Base-by-base conservation (phyloP, 2,113 vertebrate genomes). In the Rafetus swinhoei region DNA sequence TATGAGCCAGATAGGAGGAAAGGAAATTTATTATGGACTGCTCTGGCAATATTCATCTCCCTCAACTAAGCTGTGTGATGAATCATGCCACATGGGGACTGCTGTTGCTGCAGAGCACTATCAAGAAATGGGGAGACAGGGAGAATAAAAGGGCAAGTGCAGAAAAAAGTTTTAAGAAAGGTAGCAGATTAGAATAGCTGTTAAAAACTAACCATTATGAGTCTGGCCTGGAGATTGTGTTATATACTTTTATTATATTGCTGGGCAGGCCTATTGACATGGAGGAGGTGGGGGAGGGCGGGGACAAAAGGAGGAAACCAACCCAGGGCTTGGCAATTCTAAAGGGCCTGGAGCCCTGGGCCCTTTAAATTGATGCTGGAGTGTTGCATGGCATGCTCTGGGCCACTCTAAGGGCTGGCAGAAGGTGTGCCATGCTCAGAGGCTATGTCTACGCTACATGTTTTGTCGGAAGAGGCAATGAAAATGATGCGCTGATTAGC, bases 41-140 rank as follows among this genome's bases (percentile, higher is more conserved):
- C 52, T 92, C 86, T 95, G 88, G 81, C 84, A 93, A 79, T 93
- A 94, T 95, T 94, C 89, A 93, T 96, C 91, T 95, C 93, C 76
- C 88, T 96, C 35, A 59, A 81, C 85, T 84, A 89, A 82, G 79
- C 25, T 86, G n/a, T 0, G 1, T 95, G 89, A 90, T 96, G 94
- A 92, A 95, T 96, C 94, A 95, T 0, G 0, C 84, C 87, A 74
- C 85, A 79, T 80, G 94, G 92, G 84, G 85, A 72, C 72, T 85
- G 90, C 69, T 85, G 81, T 84, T 94, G 62, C 91, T 94, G 79
- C 79, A 81, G 53, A 72, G 88, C 55, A 88, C 69, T 85, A 79
- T 50, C 88, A 88, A 81, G 79, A 86, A 95, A 32, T 21, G 72
- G 81, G 79, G 45, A 85, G 62, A 86, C 55, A 5, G 35, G 35